A percentile compares a stretch with the other conserved stretches of the same genome.
Evolutionary conservation across 2,888 invertebrate genomes (phyloP).

Genomic region (Zygothrica quintamaculata): DNA sequence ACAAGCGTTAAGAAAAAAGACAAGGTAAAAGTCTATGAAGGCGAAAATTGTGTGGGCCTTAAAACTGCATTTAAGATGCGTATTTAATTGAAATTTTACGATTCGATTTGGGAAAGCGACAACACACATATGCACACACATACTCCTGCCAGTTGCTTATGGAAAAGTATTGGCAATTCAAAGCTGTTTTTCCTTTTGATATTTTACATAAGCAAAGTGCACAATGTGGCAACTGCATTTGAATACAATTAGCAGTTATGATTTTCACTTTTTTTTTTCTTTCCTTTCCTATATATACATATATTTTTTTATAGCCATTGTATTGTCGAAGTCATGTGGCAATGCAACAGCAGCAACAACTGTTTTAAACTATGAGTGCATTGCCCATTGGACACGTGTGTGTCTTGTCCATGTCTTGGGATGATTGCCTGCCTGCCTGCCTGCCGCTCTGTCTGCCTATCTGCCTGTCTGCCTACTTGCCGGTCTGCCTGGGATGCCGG

Average conservation of each 20-base stretch:
- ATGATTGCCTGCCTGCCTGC: constrained; percentile 2
- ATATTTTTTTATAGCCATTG: constrained; percentile 28
- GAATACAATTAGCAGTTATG: constrained; percentile 78
- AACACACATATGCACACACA: constrained; percentile 11
- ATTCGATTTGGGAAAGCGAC: constrained; percentile 47
- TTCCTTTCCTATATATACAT: neutral
- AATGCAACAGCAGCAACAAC: constrained; percentile 29
- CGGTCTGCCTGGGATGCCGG: constrained; percentile 45
- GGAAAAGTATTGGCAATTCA: constrained; percentile 23
- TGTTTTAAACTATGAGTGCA: constrained; percentile 51
- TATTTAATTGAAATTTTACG: constrained; percentile 65
- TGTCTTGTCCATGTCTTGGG: constrained; percentile 39
- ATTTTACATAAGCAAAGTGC: constrained; percentile 58
- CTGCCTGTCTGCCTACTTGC: neutral
- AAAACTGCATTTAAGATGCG: constrained; percentile 56
- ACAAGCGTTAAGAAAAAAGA: constrained; percentile 45
- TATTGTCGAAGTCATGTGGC: constrained; percentile 31
- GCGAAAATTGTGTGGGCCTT: constrained; percentile 29
- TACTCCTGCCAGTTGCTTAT: constrained; percentile 8
- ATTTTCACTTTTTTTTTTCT: constrained; percentile 66
- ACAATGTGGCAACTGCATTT: constrained; percentile 62
- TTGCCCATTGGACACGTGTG: constrained; percentile 73
- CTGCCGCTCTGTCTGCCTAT: neutral
- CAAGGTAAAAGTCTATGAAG: constrained; percentile 62
- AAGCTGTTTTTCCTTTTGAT: constrained; percentile 20